Conservation (phyloP, 2,113 vertebrate species). For the Mobula hypostoma region DNA sequence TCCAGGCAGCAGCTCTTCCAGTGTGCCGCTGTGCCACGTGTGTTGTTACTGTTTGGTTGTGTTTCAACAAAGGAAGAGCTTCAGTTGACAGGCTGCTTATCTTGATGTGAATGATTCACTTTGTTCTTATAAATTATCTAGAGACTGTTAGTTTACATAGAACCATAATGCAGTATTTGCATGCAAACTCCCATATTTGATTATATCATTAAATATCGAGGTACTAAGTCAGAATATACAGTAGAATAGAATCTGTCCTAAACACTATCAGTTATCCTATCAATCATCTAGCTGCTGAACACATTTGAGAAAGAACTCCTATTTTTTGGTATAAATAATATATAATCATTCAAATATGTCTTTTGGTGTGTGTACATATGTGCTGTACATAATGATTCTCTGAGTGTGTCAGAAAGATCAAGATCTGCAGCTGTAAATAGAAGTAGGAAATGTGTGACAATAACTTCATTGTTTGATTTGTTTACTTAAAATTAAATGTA, state of each 20-base stretch:
- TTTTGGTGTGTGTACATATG: not conserved
- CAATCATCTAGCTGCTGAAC: not conserved
- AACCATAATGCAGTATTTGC: not conserved
- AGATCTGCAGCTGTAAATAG: not conserved
- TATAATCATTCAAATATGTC: not conserved
- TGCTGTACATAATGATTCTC: conserved; percentile 4
- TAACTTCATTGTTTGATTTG: not conserved
- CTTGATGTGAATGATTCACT: not conserved
- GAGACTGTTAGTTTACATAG: not conserved
- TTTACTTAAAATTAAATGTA: not conserved
- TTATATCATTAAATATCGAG: not conserved
- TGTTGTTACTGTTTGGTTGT: not conserved
- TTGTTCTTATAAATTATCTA: conserved; percentile 19
- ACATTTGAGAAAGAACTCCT: not conserved
- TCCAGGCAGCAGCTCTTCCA: too few species aligned
- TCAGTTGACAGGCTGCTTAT: not conserved
- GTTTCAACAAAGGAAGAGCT: not conserved
- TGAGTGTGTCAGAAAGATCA: not conserved
- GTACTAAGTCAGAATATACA: not conserved
- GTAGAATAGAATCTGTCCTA: not conserved
- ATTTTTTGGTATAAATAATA: not conserved
- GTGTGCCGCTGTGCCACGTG: not conserved
- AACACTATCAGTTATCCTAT: conserved; percentile 15
- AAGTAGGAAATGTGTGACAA: not conserved
- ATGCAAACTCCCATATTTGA: not conserved